Percentiles rank a stretch among this genome's conserved stretches.
These are phyloP conservation scores for Aptenodytes patagonicus DNA, from an alignment of 2,113 vertebrate genomes.

Conservation along the genomic window DNA sequence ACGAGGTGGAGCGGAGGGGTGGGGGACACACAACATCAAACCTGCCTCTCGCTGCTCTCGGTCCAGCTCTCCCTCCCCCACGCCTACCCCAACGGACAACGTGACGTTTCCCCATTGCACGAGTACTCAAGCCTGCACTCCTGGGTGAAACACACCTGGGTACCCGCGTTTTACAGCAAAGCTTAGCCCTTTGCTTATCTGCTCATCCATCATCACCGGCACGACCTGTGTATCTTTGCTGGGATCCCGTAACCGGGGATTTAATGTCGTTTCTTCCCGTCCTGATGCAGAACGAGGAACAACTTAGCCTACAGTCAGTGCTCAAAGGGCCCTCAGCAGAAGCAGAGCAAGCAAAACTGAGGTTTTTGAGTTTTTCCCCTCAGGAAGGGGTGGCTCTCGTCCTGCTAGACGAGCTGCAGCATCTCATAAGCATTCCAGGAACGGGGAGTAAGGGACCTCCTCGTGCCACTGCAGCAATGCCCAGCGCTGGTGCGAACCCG, in stretches of 20 bases:
- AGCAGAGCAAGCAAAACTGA: neutral
- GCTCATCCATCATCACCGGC: fast-evolving
- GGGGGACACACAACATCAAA: neutral
- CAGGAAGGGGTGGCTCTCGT: neutral
- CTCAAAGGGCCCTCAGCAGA: neutral
- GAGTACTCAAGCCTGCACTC: fast-evolving
- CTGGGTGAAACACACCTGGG: neutral
- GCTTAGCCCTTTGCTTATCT: neutral
- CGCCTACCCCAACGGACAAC: fast-evolving
- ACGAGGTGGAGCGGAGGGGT: neutral
- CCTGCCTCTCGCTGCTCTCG: neutral
- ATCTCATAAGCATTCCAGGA: neutral
- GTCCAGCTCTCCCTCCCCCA: neutral
- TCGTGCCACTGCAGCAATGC: neutral
- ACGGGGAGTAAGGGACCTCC: too few species aligned
- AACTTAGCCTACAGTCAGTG: neutral
- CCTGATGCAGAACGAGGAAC: neutral
- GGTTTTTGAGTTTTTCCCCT: too few species aligned
- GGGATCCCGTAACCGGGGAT: neutral
- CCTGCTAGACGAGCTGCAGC: neutral
- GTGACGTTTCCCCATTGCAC: neutral
- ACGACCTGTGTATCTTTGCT: fast-evolving
- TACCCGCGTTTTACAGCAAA: fast-evolving
- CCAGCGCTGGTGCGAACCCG: too few species aligned
- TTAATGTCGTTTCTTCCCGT: fast-evolving